Evolutionary conservation across 2,888 invertebrate genomes (phyloP).

Genomic region (Pristionchus japonicus): DNA sequence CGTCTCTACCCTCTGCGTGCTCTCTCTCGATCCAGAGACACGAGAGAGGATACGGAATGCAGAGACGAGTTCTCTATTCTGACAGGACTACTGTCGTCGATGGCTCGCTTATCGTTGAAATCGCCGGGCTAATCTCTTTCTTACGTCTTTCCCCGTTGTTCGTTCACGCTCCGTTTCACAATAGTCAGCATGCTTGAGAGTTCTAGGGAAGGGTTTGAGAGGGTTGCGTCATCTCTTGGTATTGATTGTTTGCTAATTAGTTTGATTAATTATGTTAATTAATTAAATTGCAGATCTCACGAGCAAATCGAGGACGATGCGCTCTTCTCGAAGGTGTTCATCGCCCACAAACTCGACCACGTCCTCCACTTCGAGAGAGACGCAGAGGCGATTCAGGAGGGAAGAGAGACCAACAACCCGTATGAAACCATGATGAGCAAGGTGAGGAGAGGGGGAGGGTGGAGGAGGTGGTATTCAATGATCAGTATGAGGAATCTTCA

Average conservation of each 20-base stretch:
- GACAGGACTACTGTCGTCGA: no score
- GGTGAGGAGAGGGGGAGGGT: slow-evolving; percentile 50
- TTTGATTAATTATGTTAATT: background rate
- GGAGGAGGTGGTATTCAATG: background rate
- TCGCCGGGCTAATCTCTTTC: background rate
- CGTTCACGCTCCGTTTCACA: background rate
- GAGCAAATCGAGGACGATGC: slow-evolving; percentile 83
- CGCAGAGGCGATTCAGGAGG: slow-evolving; percentile 85
- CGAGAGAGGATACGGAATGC: no score
- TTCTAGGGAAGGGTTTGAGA: slow-evolving; percentile 79
- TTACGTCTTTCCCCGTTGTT: background rate
- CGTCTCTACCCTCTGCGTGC: no score
- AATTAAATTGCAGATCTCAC: slow-evolving; percentile 6
- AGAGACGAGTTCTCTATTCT: no score
- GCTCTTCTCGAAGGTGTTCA: slow-evolving; percentile 81
- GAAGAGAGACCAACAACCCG: slow-evolving; percentile 80
- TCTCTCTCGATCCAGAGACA: no score
- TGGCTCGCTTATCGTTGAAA: background rate
- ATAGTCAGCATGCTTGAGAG: slow-evolving; percentile 78
- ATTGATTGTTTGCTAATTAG: background rate
- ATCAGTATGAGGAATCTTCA: no score
- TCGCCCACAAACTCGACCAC: slow-evolving; percentile 92
- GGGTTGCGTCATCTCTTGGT: slow-evolving; percentile 75
- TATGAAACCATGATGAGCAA: slow-evolving; percentile 87
- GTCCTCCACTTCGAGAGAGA: slow-evolving; percentile 83